phyloP scores from a whole-genome alignment of 2,888 invertebrate species.

The Psylliodes chrysocephalus region DNA sequence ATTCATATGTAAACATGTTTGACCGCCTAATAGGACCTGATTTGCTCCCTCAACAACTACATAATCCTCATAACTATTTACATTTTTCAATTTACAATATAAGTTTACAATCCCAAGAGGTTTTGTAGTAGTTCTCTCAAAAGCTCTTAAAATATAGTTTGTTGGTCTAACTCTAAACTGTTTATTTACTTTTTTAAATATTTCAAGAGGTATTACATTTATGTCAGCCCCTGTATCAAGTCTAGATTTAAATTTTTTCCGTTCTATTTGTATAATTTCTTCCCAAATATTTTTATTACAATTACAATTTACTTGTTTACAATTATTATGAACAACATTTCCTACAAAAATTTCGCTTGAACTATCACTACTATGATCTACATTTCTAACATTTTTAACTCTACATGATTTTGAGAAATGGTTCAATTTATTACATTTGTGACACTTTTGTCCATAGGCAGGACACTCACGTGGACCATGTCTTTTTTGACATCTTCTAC shows the following conservation, averaged over 20 bases:
- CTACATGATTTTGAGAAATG: slow-evolving; percentile 1
- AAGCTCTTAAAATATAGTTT: too few species aligned
- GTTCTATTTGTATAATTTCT: too few species aligned
- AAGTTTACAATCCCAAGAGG: too few species aligned
- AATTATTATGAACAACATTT: neutral
- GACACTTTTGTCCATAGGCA: neutral
- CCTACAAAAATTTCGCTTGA: neutral
- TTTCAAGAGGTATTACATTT: neutral
- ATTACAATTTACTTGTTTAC: too few species aligned
- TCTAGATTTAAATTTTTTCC: neutral
- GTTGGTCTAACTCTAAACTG: too few species aligned
- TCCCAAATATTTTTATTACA: too few species aligned
- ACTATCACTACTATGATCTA: neutral
- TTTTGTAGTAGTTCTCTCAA: too few species aligned
- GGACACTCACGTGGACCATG: neutral
- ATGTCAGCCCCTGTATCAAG: slow-evolving; percentile 13
- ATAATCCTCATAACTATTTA: slow-evolving; percentile 12
- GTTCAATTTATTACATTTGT: slow-evolving; percentile 4
- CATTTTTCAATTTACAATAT: too few species aligned
- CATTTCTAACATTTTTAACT: neutral
- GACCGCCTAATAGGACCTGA: neutral
- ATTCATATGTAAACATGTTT: too few species aligned
- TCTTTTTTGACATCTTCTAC: neutral
- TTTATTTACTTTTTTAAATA: neutral
- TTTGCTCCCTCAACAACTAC: slow-evolving; percentile 38